Base-by-base conservation (phyloP, 2,113 vertebrate genomes). In the Tichodroma muraria region DNA sequence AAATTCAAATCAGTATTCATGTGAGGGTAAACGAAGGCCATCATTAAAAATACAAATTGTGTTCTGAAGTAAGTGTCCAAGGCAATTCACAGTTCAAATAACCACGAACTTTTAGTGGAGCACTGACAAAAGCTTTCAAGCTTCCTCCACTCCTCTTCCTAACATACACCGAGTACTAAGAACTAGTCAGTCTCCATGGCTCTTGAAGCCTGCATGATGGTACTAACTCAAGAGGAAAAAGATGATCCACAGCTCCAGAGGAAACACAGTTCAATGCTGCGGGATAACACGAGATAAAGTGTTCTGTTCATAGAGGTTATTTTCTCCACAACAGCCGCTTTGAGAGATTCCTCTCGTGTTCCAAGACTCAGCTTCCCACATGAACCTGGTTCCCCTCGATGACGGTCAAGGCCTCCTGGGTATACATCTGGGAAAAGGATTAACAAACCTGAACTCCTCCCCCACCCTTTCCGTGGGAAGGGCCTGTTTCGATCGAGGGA, bases 381-480 rank as follows among this genome's bases (percentile, higher is more conserved):
- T 5, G 20, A 87, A 19, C 6, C 2, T 4, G n/a, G 8, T 15
- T 24, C 30, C 30, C 16, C 33, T 16, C 2, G 1, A 18, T 4
- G 11, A 14, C 3, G 0, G 4, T 6, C 13, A 22, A 4, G 0
- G 13, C 27, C 20, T 54, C 27, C 24, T 0, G 4, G 5, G 3
- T 22, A 4, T 0, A 25, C 15, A 33, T 6, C 20, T 10, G 5
- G 6, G 6, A n/a, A 33, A 6, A 19, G 5, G 7, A 65, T 9
- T 45, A 13, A 5, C 4, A 37, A 50, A 22, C 20, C 5, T 2
- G 27, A 38, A 18, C 8, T 31, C 28, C 40, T 28, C 23, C 70
- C 18, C 14, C 24, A 9, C 16, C 11, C 13, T 3, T 35, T 15
- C 15, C 11, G 6, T 11, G 21, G 22, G 7, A 49, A 33, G 13